These are phyloP conservation scores for Apomyelois bistriatella DNA, from an alignment of 2,888 invertebrate species.

Conservation along the genomic window DNA sequence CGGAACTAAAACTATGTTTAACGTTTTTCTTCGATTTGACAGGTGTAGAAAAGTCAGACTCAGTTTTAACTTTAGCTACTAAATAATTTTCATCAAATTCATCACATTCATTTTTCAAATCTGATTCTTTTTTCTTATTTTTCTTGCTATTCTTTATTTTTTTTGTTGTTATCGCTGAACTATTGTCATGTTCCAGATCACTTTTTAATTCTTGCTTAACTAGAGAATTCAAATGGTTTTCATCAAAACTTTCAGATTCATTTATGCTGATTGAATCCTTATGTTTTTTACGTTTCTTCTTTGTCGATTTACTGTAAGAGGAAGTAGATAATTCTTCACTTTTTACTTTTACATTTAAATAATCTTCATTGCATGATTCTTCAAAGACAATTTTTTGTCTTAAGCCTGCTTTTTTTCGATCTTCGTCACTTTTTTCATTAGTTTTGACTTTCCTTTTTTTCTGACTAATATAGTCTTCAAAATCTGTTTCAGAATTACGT, in stretches of 20 bases:
- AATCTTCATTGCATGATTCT: background rate
- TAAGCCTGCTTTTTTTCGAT: background rate
- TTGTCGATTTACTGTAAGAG: slow-evolving; percentile 24
- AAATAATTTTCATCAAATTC: background rate
- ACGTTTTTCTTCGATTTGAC: background rate
- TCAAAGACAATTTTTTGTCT: slow-evolving; percentile 10
- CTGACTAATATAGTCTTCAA: slow-evolving; percentile 8
- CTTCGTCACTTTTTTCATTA: slow-evolving; percentile 12
- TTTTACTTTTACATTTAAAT: background rate
- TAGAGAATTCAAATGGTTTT: background rate
- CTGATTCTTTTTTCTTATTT: background rate
- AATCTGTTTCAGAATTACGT: background rate
- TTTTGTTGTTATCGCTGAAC: background rate
- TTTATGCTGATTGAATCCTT: slow-evolving; percentile 17
- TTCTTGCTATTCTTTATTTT: background rate
- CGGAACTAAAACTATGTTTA: background rate
- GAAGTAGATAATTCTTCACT: slow-evolving; percentile 1
- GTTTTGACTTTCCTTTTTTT: slow-evolving; percentile 16
- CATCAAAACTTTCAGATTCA: slow-evolving; percentile 11
- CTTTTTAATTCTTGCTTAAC: slow-evolving; percentile 1
- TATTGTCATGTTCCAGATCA: background rate
- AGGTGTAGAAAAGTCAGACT: background rate
- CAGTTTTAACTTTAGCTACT: background rate
- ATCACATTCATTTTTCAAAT: background rate
- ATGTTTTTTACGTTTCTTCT: slow-evolving; percentile 25